phyloP scores from a whole-genome alignment of 92 coral and sea anemone species.

The Hydrozoanthus gracilis region DNA sequence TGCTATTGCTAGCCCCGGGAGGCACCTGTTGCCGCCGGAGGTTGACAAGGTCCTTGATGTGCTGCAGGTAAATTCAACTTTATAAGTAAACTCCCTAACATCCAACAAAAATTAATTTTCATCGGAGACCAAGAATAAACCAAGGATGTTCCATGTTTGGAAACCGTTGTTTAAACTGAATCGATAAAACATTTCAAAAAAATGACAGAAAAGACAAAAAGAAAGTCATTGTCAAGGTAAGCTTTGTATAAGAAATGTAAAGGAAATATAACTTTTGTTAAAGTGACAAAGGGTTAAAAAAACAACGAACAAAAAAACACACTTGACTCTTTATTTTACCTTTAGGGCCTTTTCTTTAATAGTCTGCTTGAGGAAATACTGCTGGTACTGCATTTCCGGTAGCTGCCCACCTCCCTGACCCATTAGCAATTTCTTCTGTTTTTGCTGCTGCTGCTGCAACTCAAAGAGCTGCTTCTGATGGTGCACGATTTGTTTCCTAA shows the following conservation, averaged over 20 bases:
- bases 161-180: too few relatives aligned
- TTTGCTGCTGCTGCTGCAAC: slow-evolving; percentile 79
- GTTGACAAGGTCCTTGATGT: slow-evolving; percentile 81
- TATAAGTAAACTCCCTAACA: too few relatives aligned
- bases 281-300: neutral
- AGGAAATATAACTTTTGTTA: too few relatives aligned
- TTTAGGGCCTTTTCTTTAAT: slow-evolving; percentile 43
- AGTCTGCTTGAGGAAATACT: slow-evolving; percentile 54
- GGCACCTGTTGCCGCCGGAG: slow-evolving; percentile 65
- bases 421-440: slow-evolving; percentile 61
- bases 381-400: slow-evolving; percentile 60
- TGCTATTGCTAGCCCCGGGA: slow-evolving; percentile 8
- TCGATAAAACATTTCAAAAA: too few relatives aligned
- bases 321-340: neutral
- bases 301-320: neutral
- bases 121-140: too few relatives aligned
- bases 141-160: too few relatives aligned
- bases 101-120: neutral
- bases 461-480: slow-evolving; percentile 69
- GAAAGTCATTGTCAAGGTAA: too few relatives aligned
- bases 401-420: slow-evolving; percentile 58
- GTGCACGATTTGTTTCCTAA: slow-evolving; percentile 72
- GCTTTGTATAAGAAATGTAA: too few relatives aligned
- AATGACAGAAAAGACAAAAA: too few relatives aligned
- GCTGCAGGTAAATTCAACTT: slow-evolving; percentile 39